Base-by-base conservation (phyloP, 2,888 invertebrate species). In the Dione juno region DNA sequence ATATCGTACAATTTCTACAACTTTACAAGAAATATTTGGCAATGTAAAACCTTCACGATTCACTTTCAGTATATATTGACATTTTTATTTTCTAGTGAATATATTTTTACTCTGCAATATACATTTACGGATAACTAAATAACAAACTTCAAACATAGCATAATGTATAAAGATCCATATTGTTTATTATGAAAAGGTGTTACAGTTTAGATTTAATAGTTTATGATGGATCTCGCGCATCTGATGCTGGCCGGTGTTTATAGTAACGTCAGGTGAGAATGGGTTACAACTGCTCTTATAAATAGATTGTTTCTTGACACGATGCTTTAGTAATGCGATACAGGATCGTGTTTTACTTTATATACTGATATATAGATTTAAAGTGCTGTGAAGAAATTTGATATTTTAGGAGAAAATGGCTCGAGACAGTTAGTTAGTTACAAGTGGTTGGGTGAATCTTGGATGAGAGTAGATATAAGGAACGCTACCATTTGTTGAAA, bases 271-370 rank as follows among this genome's bases (percentile, higher is more conserved):
- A 64, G 64, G 64, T 57, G 37, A 37, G 48, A 65, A 65, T 58
- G 59, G 50, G 48, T 35, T 50, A 64, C 64, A 64, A 64, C 64
- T 64, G 64, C 64, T 64, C 19, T 19, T 64, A 50, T 40, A 64
- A 63, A 63, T 64, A 64, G 64, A 50, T 37, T 13, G 16, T 13
- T 37, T 50, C 48, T 9, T 8, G 48, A 45, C 16, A 50, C 35
- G 10, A 28, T 50, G 64, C 14, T 64, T 1, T 19, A 35, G 48
- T 64, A 37, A 64, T 48, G 37, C 11, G 16, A 64, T n/a, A 35
- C 9, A 13, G 35, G 1, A 16, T 63, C 13, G n/a, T 14, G 9
- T 14, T 13, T 50, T 3, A 8, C 16, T 40, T 19, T 37, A 43
- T 61, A 21, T 37, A 57, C 5, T 40, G 37, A 37, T 57, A 57